Percentiles rank a stretch among this genome's conserved stretches.
These are phyloP conservation scores for Heteromurus nitidus DNA, from an alignment of 2,888 invertebrate species.

Conservation along the genomic window DNA sequence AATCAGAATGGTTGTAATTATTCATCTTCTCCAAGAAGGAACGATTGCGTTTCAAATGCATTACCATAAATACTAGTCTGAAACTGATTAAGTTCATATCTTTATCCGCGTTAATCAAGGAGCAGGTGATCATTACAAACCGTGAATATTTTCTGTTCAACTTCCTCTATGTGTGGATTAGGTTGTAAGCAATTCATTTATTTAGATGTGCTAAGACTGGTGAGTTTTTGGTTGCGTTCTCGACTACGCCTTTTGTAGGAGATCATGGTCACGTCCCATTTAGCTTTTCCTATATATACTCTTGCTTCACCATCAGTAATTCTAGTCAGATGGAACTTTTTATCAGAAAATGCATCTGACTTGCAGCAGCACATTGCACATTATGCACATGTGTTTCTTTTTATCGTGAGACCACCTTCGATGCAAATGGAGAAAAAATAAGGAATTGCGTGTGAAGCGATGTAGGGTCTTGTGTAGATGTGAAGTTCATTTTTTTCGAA, in stretches of 20 bases:
- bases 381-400: neutral
- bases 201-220: neutral
- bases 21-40: neutral
- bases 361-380: neutral
- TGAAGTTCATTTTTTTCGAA: neutral
- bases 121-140: constrained; percentile 1
- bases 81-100: constrained; percentile 24
- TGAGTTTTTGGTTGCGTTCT: neutral
- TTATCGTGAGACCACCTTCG: constrained; percentile 9
- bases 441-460: neutral
- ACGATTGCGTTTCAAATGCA: no score
- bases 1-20: neutral
- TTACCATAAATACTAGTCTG: no score
- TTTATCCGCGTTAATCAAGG: constrained; percentile 7
- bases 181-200: no score
- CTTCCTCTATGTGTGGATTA: neutral
- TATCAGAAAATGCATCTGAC: neutral
- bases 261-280: constrained; percentile 11
- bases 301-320: no score
- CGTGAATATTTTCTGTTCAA: neutral
- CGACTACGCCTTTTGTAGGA: neutral
- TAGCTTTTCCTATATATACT: no score
- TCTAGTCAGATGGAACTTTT: no score
- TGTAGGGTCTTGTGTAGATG: neutral
- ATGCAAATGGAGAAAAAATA: neutral